Evolutionary conservation across 2,888 invertebrate species (phyloP).

Genomic region (Vanessa cardui): DNA sequence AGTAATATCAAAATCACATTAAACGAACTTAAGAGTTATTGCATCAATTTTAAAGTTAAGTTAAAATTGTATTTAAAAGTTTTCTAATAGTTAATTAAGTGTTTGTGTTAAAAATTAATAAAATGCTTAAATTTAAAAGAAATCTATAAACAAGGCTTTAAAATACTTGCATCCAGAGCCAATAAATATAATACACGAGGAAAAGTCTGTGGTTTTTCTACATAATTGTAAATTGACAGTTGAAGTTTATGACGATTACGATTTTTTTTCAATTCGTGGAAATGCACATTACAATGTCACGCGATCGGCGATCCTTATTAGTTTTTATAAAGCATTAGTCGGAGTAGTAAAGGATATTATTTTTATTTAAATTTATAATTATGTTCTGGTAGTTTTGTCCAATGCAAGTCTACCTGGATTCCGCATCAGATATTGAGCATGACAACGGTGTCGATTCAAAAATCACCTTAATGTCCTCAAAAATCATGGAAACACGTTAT

Average conservation of each 20-base stretch:
- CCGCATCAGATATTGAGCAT: slow-evolving; percentile 41
- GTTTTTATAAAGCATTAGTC: slow-evolving; percentile 10
- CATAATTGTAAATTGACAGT: slow-evolving; percentile 21
- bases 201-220: slow-evolving; percentile 4
- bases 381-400: slow-evolving; percentile 31
- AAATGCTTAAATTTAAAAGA: no score
- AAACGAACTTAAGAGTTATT: no score
- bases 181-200: no score
- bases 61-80: no score
- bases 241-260: slow-evolving; percentile 20
- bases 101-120: no score
- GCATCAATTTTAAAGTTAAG: no score
- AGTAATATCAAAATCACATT: no score
- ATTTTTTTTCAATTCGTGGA: slow-evolving; percentile 38
- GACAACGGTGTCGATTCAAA: slow-evolving; percentile 51
- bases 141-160: no score
- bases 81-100: no score
- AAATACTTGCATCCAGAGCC: no score
- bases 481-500: slow-evolving; percentile 77
- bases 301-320: slow-evolving; percentile 30
- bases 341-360: slow-evolving; percentile 5
- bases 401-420: slow-evolving; percentile 36
- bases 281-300: slow-evolving; percentile 40
- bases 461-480: slow-evolving; percentile 53
- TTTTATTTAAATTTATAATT: slow-evolving; percentile 17